Evolutionary conservation across 2,797 vertebrate species (phyloP).

Genomic region (Notolabrus celidotus): DNA sequence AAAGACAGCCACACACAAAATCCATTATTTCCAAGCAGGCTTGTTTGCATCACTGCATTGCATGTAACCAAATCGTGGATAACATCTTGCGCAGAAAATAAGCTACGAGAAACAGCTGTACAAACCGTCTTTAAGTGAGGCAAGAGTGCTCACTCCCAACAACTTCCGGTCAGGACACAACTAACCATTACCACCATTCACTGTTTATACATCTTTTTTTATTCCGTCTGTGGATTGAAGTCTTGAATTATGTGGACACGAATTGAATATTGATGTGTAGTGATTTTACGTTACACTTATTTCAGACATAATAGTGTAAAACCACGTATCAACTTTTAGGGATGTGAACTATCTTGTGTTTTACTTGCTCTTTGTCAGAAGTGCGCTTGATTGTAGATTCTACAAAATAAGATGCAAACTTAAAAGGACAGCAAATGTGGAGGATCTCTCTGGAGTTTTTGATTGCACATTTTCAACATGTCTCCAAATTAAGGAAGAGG

Average conservation of each 20-base stretch:
- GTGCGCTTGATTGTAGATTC: constrained; percentile 10
- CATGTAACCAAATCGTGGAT: constrained; percentile 47
- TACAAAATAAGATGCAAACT: not conserved
- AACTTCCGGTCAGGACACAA: constrained; percentile 29
- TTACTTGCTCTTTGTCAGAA: not conserved
- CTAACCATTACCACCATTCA: no score
- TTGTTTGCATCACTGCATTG: constrained; percentile 54
- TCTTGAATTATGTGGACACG: not conserved
- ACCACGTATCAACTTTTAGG: no score
- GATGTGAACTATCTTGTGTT: constrained; percentile 33
- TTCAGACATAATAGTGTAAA: no score
- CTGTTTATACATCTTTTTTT: no score
- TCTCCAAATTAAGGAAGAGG: no score
- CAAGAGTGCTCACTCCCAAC: constrained; percentile 13
- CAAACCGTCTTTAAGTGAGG: not conserved
- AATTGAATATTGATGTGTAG: no score
- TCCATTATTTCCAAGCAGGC: constrained; percentile 37
- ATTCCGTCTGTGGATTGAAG: not conserved
- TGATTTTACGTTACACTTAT: no score
- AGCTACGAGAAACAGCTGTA: constrained; percentile 72
- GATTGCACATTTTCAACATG: no score
- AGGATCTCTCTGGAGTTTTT: not conserved
- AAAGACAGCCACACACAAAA: constrained; percentile 19
- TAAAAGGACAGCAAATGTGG: not conserved
- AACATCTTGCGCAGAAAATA: constrained; percentile 69